Evolutionary conservation across 2,888 invertebrate genomes (phyloP), one percentile per base, ranked within the genome.

Genomic region (Gisinianus flammeolus): DNA sequence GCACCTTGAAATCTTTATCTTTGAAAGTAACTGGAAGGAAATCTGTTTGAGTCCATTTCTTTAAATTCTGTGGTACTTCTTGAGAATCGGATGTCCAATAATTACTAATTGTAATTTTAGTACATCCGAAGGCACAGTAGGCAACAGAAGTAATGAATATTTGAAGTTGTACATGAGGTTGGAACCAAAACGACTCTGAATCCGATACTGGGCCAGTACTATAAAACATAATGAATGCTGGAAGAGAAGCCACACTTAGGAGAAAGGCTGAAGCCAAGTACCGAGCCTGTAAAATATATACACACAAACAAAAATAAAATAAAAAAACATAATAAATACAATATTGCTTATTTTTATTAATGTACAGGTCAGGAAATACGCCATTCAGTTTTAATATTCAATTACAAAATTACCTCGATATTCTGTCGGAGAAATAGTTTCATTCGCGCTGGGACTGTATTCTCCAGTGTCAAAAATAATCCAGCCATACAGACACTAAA

Each of bases 201-300:
- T 12, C 5, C 6, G 22, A 19, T 44, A 22, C 5, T 33, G 1
- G 33, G 8, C n/a, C 30, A n/a, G 19, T 35, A 1, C 12, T 35
- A 24, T 22, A 69, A 69, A 33, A 69, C 44, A 69, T 44, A 26
- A 69, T 44, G 35, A 69, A 35, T 35, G 44, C 10, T 1, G 69
- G 69, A 33, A 69, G n/a, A n/a, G 69, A 69, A 1, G 69, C 22
- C 69, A 69, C 22, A 44, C 44, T 44, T 0, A 69, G 69, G 8
- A 69, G 35, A 22, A 31, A 33, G 3, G 12, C 35, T 8, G 69
- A 35, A 22, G 69, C 69, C n/a, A 69, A 10, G 22, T 35, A 24
- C 1, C 69, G 69, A 44, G 69, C 69, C 69, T 69, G 33, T 19
- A 68, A 6, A n/a, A 4, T 3, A n/a, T 10, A 28, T 66, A 66